Base-by-base conservation (phyloP, 2,888 invertebrate genomes). In the Ochropacha duplaris region DNA sequence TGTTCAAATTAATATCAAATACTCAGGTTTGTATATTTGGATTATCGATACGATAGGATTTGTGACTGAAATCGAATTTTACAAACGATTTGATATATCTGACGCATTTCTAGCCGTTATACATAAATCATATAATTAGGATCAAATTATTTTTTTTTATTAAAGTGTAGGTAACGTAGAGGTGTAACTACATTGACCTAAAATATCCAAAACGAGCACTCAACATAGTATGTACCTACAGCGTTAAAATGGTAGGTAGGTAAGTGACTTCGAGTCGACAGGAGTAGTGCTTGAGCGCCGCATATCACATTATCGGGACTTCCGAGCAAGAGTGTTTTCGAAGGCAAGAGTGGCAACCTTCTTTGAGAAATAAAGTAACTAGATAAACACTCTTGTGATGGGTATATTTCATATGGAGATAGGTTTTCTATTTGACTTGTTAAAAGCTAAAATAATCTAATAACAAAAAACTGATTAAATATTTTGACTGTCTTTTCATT, bases 281-380 rank as follows among this genome's bases (percentile, higher is more conserved):
- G 59, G 51, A 50, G 50, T 49, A 50, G 54, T 59, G 59, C 64
- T 73, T 71, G 71, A 70, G 69, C 66, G 70, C 67, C 72, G 60
- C 71, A 75, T 79, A 78, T 79, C 76, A 73, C 74, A 79, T 80
- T 80, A 80, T 79, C 73, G 73, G 65, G 70, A 65, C 64, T 69
- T 72, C 68, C 60, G 66, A 61, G 62, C 61, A 64, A 58, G 58
- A 60, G 58, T 64, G 64, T 60, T 60, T 62, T 59, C 62, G 56
- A 50, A 57, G 61, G 69, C 64, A 50, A 64, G 55, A 66, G 64
- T 63, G 62, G 65, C 62, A 65, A 60, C 54, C 60, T 49, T 56
- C 61, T 54, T 50, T 60, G 60, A 54, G 64, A 65, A 68, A 65
- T 64, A 68, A 65, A 68, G 58, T 68, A 66, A 66, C 70, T 66